Base-by-base conservation (phyloP, 1,140 invertebrate species). In the Zophobas atratus region DNA sequence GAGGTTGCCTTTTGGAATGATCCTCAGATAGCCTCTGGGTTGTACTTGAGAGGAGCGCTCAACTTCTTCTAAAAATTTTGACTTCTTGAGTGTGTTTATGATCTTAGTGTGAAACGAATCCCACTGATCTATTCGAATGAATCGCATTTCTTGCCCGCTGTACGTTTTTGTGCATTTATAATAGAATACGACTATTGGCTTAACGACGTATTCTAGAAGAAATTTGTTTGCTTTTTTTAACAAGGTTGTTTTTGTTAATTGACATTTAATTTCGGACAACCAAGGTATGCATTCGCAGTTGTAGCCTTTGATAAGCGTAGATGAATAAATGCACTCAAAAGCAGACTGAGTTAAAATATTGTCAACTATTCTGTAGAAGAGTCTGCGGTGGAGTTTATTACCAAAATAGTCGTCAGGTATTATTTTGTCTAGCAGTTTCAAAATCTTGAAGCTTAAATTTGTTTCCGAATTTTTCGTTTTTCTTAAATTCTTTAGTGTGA, bases 351-450 rank as follows among this genome's bases (percentile, higher is more conserved):
- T 77, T 43, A 70, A 41, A 39, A 77, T 57, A 6, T 43, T 70
- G 20, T 72, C 53, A 2, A 77, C 76, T 6, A 77, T 6, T 41
- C 55, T 6, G 32, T 77, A 77, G 55, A 77, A 77, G 6, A 67
- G 41, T 32, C 43, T 77, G 36, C 67, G n/a, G 48, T 77, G 70
- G 33, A 38, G 6, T 8, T 63, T 41, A 6, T 33, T 72, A 33
- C 76, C 76, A 32, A 77, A 77, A 32, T 77, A 77, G 5, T 71
- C 48, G 4, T 77, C 72, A 39, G 51, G 53, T n/a, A 77, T 67
- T 1, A 77, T 43, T 43, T 67, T 8, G 5, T 67, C 39, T 32
- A 67, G 33, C 38, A 67, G 39, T 43, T 3, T 43, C 3, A 67
- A 41, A 2, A 67, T 67, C 5, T 33, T 43, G 38, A 67, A 20